Evolutionary conservation across 2,113 vertebrate genomes (phyloP).

Genomic region (Boleophthalmus pectinirostris): DNA sequence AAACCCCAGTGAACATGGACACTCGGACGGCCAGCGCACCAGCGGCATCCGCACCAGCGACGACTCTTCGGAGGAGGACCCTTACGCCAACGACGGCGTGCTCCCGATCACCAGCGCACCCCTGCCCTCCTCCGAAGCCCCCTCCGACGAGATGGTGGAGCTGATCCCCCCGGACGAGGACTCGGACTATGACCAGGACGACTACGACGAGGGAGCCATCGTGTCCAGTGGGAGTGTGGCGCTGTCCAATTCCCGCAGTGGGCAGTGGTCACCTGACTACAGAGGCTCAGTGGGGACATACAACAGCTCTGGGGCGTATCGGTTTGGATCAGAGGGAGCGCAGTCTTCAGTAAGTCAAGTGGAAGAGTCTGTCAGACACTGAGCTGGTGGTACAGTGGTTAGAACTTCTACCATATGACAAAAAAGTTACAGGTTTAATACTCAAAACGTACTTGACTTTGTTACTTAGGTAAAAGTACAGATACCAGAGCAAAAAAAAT

Average conservation of each 20-base stretch:
- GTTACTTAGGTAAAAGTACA: too few relatives aligned
- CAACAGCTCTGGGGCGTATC: conserved; percentile 90
- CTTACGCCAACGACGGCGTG: conserved; percentile 90
- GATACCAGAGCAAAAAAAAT: too few relatives aligned
- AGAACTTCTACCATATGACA: too few relatives aligned
- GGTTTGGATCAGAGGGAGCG: conserved; percentile 93
- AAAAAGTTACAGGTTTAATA: too few relatives aligned
- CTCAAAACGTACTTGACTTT: too few relatives aligned
- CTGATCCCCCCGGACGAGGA: conserved; percentile 88
- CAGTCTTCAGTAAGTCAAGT: conserved; percentile 90
- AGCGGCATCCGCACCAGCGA: conserved; percentile 96
- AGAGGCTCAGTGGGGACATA: conserved; percentile 90
- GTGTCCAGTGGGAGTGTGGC: conserved; percentile 88
- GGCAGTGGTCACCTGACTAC: conserved; percentile 91
- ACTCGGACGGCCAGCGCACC: conserved; percentile 92
- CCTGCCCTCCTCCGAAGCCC: conserved; percentile 57
- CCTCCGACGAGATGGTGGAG: conserved; percentile 75
- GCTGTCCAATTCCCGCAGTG: conserved; percentile 85
- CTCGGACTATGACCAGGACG: conserved; percentile 89
- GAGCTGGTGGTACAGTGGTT: too few relatives aligned
- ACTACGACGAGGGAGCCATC: conserved; percentile 88
- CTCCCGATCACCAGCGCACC: conserved; percentile 69
- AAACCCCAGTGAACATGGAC: conserved; percentile 94
- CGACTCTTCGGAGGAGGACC: conserved; percentile 96
- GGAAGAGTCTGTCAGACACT: neutral